phyloP scores from a whole-genome alignment of 2,113 vertebrate species.

The Ictidomys tridecemlineatus region DNA sequence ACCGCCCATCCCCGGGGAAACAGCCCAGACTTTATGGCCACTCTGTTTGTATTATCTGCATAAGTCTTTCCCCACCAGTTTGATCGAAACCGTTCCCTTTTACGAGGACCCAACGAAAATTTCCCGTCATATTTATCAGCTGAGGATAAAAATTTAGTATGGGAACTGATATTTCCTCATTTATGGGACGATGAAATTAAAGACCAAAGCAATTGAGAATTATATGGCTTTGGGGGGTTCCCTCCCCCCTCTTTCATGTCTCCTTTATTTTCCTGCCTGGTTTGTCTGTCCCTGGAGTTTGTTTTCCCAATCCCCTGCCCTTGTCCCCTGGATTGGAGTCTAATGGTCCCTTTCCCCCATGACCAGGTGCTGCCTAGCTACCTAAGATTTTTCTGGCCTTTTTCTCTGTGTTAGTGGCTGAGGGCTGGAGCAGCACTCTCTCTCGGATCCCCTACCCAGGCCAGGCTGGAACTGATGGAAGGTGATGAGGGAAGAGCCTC shows the following conservation, averaged over 20 bases:
- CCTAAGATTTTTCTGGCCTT: background rate
- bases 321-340: background rate
- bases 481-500: background rate
- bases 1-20: conserved; percentile 83
- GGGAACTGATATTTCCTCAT: conserved; percentile 90
- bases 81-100: conserved; percentile 89
- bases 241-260: background rate
- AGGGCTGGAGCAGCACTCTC: background rate
- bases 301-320: background rate
- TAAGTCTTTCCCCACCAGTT: conserved; percentile 88
- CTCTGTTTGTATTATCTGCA: conserved; percentile 90
- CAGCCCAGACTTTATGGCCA: conserved; percentile 87
- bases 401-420: background rate
- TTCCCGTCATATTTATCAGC: conserved; percentile 90
- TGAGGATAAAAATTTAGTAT: conserved; percentile 89
- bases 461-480: background rate
- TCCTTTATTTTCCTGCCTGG: conserved; percentile 78
- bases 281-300: conserved; percentile 63
- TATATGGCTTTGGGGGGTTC: conserved; percentile 78
- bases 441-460: background rate
- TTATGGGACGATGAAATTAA: conserved; percentile 90
- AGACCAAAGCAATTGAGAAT: conserved; percentile 86
- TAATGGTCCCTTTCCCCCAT: background rate
- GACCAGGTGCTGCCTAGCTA: conserved; percentile 25
- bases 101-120: conserved; percentile 89